Percentiles rank a stretch among this genome's conserved stretches.
These are phyloP conservation scores for Onychomys arenicola DNA, from an alignment of 2,797 vertebrate species.

Conservation along the genomic window DNA sequence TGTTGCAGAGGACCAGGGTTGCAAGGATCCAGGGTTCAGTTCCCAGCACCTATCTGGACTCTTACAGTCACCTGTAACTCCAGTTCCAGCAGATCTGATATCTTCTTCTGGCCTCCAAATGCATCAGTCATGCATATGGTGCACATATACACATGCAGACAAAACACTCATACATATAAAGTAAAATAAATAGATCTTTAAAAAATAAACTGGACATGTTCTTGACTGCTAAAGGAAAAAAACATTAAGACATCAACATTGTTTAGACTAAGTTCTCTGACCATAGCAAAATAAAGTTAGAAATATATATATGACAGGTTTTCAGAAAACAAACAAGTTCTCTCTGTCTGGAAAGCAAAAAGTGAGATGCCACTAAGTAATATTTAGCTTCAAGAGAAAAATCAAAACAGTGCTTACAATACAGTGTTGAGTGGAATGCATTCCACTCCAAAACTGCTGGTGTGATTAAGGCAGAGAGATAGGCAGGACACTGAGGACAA, in stretches of 20 bases:
- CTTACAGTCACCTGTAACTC: background rate
- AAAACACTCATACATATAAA: background rate
- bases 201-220: background rate
- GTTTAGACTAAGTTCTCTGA: slow-evolving; percentile 26
- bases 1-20: background rate
- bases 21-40: background rate
- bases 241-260: background rate
- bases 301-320: background rate
- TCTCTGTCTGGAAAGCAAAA: background rate
- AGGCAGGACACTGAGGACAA: background rate
- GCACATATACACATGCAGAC: background rate
- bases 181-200: background rate
- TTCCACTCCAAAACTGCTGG: background rate
- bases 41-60: background rate
- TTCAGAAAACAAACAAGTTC: background rate
- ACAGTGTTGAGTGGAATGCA: background rate
- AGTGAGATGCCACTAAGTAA: background rate
- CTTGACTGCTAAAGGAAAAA: background rate
- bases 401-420: background rate
- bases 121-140: background rate
- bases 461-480: background rate
- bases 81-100: background rate
- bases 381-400: background rate
- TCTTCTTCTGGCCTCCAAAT: background rate
- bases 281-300: background rate